Evolutionary conservation across 2,888 invertebrate species (phyloP).

Genomic region (Invenusta paracnida): DNA sequence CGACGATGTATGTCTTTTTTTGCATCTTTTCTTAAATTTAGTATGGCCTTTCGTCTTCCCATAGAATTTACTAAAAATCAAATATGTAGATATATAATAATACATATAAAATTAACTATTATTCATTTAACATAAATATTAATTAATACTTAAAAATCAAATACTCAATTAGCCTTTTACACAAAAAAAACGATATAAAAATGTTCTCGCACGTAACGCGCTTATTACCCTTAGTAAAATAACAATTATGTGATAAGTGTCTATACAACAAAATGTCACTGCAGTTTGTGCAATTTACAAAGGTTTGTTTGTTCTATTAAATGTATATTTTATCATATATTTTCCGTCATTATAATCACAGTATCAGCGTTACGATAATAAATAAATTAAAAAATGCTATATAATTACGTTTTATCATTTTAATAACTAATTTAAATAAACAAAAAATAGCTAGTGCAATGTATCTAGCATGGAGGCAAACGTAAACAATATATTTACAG

Average conservation of each 20-base stretch:
- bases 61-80: background rate
- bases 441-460: background rate
- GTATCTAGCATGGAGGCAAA: background rate
- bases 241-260: background rate
- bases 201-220: slow-evolving; percentile 4
- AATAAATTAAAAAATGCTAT: background rate
- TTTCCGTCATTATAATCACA: background rate
- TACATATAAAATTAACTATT: background rate
- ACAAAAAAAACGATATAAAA: background rate
- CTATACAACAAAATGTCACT: background rate
- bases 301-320: background rate
- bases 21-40: background rate
- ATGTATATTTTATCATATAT: background rate
- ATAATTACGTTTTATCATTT: background rate
- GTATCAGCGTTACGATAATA: background rate
- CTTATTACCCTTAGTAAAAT: background rate
- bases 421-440: background rate
- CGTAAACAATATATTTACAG: background rate
- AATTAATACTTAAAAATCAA: background rate
- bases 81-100: background rate
- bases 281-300: background rate
- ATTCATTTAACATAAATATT: background rate
- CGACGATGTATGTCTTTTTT: background rate
- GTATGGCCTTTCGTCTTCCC: background rate
- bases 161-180: background rate